Conservation (phyloP, 1,140 invertebrate genomes). For the Cotesia vestalis region DNA sequence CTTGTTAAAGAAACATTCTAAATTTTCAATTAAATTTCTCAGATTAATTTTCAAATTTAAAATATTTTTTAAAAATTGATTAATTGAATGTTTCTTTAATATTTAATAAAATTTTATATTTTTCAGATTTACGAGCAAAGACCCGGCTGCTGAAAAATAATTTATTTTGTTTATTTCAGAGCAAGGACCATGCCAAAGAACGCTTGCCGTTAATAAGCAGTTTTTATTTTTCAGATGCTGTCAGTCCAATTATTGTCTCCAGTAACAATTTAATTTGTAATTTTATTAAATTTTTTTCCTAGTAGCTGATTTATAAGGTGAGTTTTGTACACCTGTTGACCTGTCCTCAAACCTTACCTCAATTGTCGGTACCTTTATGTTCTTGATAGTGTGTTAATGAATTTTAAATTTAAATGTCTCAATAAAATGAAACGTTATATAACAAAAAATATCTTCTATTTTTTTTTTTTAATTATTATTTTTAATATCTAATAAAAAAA, state of each 20-base stretch:
- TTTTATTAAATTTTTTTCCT: slow-evolving; percentile 25
- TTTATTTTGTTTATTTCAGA: slow-evolving; percentile 44
- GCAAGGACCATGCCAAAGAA: not conserved
- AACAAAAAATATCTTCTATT: not conserved
- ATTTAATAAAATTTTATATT: slow-evolving; percentile 2
- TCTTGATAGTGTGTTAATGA: slow-evolving; percentile 11
- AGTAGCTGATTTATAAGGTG: slow-evolving; percentile 25
- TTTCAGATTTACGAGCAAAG: slow-evolving; percentile 13
- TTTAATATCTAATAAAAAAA: not conserved
- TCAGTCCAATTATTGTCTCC: slow-evolving; percentile 4
- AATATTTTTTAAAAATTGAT: not conserved
- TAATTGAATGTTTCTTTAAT: slow-evolving; percentile 50
- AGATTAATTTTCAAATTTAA: not conserved
- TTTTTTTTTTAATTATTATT: too few species aligned
- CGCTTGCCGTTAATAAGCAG: slow-evolving; percentile 27
- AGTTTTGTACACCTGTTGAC: slow-evolving; percentile 18
- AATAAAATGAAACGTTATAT: slow-evolving; percentile 21
- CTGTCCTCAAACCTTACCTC: slow-evolving; percentile 16
- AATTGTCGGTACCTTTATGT: slow-evolving; percentile 11
- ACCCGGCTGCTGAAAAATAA: slow-evolving; percentile 24
- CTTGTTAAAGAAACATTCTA: not conserved
- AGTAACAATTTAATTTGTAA: not conserved
- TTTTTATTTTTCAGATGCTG: slow-evolving; percentile 39
- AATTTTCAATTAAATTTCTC: not conserved
- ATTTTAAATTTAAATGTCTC: slow-evolving; percentile 21